These are phyloP conservation scores for Ammodytes dubius DNA, from an alignment of 2,113 vertebrate species.

Conservation along the genomic window DNA sequence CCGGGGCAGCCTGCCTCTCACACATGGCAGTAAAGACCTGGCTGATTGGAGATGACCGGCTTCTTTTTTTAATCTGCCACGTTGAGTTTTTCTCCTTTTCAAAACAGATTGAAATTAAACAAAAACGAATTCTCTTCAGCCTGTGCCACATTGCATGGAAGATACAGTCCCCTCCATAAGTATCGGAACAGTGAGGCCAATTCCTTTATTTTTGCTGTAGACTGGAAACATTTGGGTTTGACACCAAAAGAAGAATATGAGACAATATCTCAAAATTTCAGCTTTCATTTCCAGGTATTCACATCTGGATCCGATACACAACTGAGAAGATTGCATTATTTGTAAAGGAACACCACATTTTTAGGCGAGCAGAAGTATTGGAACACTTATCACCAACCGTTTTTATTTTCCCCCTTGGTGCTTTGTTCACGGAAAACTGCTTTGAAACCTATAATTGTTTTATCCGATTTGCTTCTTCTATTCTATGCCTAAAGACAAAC, in stretches of 20 bases:
- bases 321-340: too few species aligned
- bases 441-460: constrained; percentile 48
- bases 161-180: too few species aligned
- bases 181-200: too few species aligned
- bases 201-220: too few species aligned
- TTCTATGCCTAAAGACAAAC: constrained; percentile 17
- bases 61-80: not conserved
- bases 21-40: not conserved
- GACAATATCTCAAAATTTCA: too few species aligned
- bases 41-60: not conserved
- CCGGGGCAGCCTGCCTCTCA: not conserved
- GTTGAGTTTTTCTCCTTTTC: not conserved
- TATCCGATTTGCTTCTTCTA: constrained; percentile 31
- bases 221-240: too few species aligned
- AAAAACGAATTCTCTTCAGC: not conserved
- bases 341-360: too few species aligned
- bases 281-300: too few species aligned
- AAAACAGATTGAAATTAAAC: not conserved
- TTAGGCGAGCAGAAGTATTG: too few species aligned
- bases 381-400: constrained; percentile 51
- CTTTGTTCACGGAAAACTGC: constrained; percentile 34
- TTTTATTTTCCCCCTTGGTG: constrained; percentile 37
- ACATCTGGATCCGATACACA: too few species aligned
- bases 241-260: too few species aligned
- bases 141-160: not conserved